phyloP scores from a whole-genome alignment of 2,797 vertebrate species.

The Spheniscus humboldti region DNA sequence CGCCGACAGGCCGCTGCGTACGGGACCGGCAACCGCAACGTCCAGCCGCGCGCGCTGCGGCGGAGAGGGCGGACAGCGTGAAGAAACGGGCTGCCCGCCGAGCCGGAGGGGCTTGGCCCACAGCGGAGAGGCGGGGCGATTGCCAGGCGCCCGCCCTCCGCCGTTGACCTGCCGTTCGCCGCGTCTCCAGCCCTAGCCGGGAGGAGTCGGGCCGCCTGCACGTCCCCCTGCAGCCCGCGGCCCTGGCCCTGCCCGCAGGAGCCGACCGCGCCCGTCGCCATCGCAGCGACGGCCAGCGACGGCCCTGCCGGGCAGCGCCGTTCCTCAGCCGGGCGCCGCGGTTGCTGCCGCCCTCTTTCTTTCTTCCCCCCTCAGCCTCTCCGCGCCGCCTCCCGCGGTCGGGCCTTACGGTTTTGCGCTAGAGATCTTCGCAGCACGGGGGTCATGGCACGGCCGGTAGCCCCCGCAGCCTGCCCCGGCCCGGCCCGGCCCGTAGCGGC shows the following conservation, averaged over 20 bases:
- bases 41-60: neutral
- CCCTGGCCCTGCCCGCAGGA: too few relatives aligned
- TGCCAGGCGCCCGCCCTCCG: too few relatives aligned
- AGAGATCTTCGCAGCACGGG: too few relatives aligned
- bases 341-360: neutral
- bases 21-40: too few relatives aligned
- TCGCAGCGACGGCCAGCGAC: neutral
- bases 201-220: neutral
- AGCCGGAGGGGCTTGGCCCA: too few relatives aligned
- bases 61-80: neutral
- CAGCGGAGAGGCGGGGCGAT: neutral
- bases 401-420: neutral
- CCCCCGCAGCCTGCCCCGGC: neutral
- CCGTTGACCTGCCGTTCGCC: too few relatives aligned
- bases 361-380: too few relatives aligned
- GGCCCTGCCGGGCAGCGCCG: too few relatives aligned
- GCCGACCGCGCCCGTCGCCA: neutral
- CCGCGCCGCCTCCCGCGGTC: accelerated
- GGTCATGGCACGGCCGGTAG: neutral
- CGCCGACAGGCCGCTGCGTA: too few relatives aligned
- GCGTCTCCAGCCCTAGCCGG: neutral
- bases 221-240: too few relatives aligned
- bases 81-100: neutral
- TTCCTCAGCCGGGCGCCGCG: neutral
- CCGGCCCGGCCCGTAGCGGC: accelerated